These are phyloP conservation scores for Pocillopora grandis DNA, from an alignment of 92 coral and sea anemone genomes.

Conservation along the genomic window DNA sequence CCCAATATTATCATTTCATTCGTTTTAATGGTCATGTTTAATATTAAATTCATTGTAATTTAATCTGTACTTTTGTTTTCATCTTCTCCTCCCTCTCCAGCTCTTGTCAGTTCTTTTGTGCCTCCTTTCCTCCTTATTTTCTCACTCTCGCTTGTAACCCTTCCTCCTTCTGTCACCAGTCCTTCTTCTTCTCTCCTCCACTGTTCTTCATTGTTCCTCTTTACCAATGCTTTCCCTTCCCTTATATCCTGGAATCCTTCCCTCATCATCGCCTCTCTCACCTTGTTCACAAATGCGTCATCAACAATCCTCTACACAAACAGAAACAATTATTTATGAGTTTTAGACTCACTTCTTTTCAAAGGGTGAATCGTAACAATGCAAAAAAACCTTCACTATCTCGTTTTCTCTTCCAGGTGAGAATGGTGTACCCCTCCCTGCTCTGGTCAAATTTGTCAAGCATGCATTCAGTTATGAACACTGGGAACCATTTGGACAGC, in stretches of 20 bases:
- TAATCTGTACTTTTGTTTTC: too few relatives aligned
- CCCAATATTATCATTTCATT: too few relatives aligned
- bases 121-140: background rate
- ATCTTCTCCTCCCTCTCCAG: too few relatives aligned
- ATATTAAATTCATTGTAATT: too few relatives aligned
- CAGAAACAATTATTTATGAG: too few relatives aligned
- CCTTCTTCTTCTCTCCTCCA: background rate
- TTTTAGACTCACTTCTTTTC: too few relatives aligned
- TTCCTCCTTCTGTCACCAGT: background rate
- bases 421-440: conserved; percentile 84
- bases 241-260: background rate
- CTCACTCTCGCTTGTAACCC: background rate
- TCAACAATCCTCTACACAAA: too few relatives aligned
- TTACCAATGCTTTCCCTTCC: background rate
- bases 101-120: too few relatives aligned
- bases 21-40: too few relatives aligned
- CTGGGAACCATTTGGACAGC: conserved; percentile 81
- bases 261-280: background rate
- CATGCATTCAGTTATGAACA: conserved; percentile 91
- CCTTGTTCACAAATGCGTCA: too few relatives aligned
- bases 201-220: background rate
- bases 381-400: background rate
- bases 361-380: background rate
- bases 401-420: conserved; percentile 51
- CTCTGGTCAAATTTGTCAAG: conserved; percentile 90